Evolutionary conservation across 1,140 invertebrate species (phyloP).

Genomic region (Psilanteris sp.): DNA sequence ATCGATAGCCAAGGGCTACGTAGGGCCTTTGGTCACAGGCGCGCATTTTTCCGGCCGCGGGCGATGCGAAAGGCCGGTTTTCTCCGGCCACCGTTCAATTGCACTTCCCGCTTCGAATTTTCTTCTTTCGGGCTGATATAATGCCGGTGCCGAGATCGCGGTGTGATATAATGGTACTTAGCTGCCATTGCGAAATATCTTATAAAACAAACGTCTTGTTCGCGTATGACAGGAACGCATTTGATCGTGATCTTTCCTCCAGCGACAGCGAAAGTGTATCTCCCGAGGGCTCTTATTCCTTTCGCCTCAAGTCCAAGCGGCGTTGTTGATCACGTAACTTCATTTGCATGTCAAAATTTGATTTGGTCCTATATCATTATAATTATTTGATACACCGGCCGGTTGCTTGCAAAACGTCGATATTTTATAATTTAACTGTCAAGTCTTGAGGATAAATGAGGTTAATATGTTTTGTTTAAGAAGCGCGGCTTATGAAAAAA

Average conservation of each 20-base stretch:
- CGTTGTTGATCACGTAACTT: conserved; percentile 46
- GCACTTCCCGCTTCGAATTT: conserved; percentile 57
- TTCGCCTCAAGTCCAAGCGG: conserved; percentile 47
- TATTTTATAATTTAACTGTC: conserved; percentile 44
- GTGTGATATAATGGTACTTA: conserved; percentile 63
- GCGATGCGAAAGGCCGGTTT: conserved; percentile 27
- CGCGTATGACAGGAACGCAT: conserved; percentile 60
- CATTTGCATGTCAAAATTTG: conserved; percentile 61
- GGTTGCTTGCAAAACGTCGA: conserved; percentile 19
- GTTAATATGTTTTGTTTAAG: neutral
- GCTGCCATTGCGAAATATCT: conserved; percentile 56
- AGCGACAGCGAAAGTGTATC: conserved; percentile 63
- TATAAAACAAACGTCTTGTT: conserved; percentile 65
- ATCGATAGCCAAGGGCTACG: conserved; percentile 30
- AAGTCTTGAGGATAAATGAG: conserved; percentile 12
- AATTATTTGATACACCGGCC: conserved; percentile 25
- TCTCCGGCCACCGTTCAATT: conserved; percentile 29
- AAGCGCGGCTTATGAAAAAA: no score
- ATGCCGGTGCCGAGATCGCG: conserved; percentile 36
- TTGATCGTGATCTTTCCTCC: conserved; percentile 65
- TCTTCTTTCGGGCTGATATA: conserved; percentile 43
- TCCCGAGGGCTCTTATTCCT: conserved; percentile 40
- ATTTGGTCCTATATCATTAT: conserved; percentile 45
- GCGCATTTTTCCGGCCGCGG: conserved; percentile 12
- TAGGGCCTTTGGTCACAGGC: neutral